Evolutionary conservation across 1,140 invertebrate species (phyloP).

Genomic region (Uloborus diversus): DNA sequence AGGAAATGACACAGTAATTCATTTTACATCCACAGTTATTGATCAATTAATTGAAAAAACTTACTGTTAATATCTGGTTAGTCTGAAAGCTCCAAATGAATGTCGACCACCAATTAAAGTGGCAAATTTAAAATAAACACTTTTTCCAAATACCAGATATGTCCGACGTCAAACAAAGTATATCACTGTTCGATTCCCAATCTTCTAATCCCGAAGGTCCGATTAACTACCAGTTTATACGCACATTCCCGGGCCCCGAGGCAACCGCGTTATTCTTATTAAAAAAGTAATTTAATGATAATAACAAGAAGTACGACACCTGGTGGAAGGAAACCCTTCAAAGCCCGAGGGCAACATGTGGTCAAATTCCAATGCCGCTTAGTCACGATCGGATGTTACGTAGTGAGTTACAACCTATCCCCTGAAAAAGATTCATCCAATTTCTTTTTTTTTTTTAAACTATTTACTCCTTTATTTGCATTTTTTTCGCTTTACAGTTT

Average conservation of each 20-base stretch:
- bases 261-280: conserved; percentile 1
- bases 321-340: conserved; percentile 21
- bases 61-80: neutral
- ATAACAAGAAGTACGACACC: neutral
- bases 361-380: neutral
- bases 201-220: neutral
- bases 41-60: neutral
- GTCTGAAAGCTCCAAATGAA: neutral
- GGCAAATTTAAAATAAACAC: neutral
- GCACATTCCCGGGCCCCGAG: neutral
- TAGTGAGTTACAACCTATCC: neutral
- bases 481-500: no score
- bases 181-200: neutral
- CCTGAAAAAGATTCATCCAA: no score
- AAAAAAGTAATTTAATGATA: conserved; percentile 12
- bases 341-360: neutral
- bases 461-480: no score
- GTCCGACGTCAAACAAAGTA: neutral
- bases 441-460: no score
- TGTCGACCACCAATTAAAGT: neutral
- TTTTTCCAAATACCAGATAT: neutral
- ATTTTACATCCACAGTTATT: no score
- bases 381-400: neutral
- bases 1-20: no score
- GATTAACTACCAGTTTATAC: conserved; percentile 2